Evolutionary conservation across 2,797 vertebrate species (phyloP).

Genomic region (Pelochelys cantorii): DNA sequence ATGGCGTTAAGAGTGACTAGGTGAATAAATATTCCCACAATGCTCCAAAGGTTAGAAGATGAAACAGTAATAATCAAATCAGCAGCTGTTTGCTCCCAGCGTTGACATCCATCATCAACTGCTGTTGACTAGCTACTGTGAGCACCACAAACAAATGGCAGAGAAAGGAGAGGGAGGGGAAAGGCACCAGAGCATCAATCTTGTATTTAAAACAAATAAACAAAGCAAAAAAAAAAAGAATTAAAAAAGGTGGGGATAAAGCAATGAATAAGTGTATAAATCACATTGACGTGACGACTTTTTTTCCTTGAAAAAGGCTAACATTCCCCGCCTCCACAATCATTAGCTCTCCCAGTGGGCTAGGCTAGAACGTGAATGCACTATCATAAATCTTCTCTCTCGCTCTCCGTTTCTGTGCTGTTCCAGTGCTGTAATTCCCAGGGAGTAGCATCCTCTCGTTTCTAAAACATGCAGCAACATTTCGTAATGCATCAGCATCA

Average conservation of each 20-base stretch:
- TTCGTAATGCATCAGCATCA: neutral
- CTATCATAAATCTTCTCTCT: neutral
- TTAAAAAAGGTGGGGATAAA: rapidly evolving
- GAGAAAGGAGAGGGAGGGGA: neutral
- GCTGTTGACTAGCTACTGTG: slow-evolving; percentile 20
- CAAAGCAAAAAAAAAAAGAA: rapidly evolving
- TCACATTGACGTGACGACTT: neutral
- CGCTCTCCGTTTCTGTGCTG: rapidly evolving
- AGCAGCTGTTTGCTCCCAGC: slow-evolving; percentile 77
- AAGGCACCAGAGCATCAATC: neutral
- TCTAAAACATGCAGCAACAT: rapidly evolving
- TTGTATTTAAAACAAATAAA: neutral
- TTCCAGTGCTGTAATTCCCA: neutral
- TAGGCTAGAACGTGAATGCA: rapidly evolving
- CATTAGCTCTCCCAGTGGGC: neutral
- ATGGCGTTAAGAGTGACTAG: slow-evolving; percentile 63
- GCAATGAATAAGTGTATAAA: rapidly evolving
- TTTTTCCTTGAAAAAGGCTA: neutral
- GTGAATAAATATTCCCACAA: slow-evolving; percentile 72
- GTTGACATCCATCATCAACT: slow-evolving; percentile 73
- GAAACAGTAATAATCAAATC: slow-evolving; percentile 78
- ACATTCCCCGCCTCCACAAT: neutral
- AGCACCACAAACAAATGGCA: slow-evolving; percentile 55
- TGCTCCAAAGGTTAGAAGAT: slow-evolving; percentile 75
- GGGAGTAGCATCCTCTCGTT: neutral